phyloP scores from a whole-genome alignment of 1,140 invertebrate species.

The Thalassaphorura encarpata region DNA sequence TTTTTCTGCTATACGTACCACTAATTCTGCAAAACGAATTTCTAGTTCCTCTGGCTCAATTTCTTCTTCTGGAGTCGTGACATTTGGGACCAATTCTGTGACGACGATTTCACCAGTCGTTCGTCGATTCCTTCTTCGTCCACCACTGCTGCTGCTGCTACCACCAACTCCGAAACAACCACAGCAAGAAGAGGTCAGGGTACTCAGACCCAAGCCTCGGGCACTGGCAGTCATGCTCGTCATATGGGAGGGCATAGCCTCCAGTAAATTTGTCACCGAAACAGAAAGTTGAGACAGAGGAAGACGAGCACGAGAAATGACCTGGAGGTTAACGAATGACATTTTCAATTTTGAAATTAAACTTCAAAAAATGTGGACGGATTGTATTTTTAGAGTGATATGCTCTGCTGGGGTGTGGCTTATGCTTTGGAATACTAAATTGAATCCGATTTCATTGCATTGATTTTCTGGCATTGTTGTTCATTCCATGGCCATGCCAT shows the following conservation, averaged over 20 bases:
- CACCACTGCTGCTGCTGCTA: not conserved
- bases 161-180: not conserved
- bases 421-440: too few relatives aligned
- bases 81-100: not conserved
- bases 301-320: too few relatives aligned
- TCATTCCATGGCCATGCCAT: too few relatives aligned
- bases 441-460: too few relatives aligned
- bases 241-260: not conserved
- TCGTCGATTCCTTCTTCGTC: not conserved
- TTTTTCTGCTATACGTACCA: conserved; percentile 46
- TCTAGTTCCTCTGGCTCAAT: conserved; percentile 62
- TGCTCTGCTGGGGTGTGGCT: too few relatives aligned
- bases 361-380: too few relatives aligned
- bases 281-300: conserved; percentile 1
- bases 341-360: too few relatives aligned
- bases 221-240: too few relatives aligned
- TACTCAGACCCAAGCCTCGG: too few relatives aligned
- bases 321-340: too few relatives aligned
- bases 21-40: conserved; percentile 84
- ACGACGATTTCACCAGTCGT: not conserved
- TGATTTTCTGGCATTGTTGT: too few relatives aligned
- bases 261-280: not conserved
- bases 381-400: too few relatives aligned
- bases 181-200: not conserved
- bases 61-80: conserved; percentile 2